Conservation (phyloP, 1,140 invertebrate species). For the Zophobas morio region DNA sequence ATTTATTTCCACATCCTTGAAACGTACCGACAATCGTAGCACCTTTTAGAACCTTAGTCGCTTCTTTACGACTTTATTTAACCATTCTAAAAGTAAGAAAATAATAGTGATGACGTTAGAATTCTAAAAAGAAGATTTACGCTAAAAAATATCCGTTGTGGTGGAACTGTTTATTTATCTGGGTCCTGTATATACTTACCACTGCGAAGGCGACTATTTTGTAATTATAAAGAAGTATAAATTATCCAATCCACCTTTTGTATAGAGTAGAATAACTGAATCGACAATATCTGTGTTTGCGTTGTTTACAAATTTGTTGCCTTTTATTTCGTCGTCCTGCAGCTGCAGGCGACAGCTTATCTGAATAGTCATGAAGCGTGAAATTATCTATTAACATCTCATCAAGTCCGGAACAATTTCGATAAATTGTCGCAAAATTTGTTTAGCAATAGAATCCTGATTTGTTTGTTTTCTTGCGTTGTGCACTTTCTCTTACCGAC, state of each 20-base stretch:
- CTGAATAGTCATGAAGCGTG: conserved; percentile 39
- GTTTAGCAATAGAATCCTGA: neutral
- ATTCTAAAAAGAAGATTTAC: conserved; percentile 18
- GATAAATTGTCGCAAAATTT: conserved; percentile 27
- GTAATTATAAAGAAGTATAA: conserved; percentile 26
- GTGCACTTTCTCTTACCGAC: conserved; percentile 57
- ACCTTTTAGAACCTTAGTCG: conserved; percentile 5
- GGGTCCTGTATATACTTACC: conserved; percentile 9
- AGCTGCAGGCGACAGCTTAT: conserved; percentile 45
- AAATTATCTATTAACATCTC: conserved; percentile 47
- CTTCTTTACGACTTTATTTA: conserved; percentile 17
- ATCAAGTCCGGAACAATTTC: conserved; percentile 40
- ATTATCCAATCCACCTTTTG: conserved; percentile 35
- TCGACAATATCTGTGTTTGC: conserved; percentile 51
- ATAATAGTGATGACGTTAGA: conserved; percentile 27
- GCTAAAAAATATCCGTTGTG: conserved; percentile 35
- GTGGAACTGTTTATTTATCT: conserved; percentile 9
- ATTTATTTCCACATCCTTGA: conserved; percentile 1
- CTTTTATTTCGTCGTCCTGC: conserved; percentile 43
- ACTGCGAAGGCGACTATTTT: conserved; percentile 28
- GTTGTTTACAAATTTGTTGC: conserved; percentile 28
- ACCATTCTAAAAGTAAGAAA: conserved; percentile 26
- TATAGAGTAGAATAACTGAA: conserved; percentile 49
- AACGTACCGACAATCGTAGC: conserved; percentile 45
- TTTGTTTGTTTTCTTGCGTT: conserved; percentile 4